phyloP scores from a whole-genome alignment of 2,113 vertebrate species.

The Martes martes region DNA sequence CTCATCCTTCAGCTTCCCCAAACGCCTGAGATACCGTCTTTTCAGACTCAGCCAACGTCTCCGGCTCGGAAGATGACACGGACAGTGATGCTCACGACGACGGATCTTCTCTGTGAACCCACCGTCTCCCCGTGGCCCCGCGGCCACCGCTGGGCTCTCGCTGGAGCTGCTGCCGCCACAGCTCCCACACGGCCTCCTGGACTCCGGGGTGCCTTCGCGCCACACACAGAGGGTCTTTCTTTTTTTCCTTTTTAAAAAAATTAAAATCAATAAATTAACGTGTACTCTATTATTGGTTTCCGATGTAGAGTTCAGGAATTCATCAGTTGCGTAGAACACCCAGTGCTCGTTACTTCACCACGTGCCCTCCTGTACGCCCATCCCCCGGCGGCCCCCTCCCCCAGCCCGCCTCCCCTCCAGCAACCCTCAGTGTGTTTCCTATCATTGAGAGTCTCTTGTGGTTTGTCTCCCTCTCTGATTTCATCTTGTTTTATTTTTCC shows the following conservation, averaged over 20 bases:
- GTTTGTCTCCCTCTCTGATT: background rate
- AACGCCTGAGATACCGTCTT: accelerated
- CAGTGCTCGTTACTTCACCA: background rate
- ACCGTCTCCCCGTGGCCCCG: accelerated
- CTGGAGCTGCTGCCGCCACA: accelerated
- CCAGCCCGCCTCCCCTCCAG: background rate
- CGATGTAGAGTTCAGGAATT: background rate
- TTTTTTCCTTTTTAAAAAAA: background rate
- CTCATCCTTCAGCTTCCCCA: accelerated
- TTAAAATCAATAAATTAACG: background rate
- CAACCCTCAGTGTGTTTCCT: background rate
- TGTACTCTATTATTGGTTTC: background rate
- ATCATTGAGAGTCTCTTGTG: background rate
- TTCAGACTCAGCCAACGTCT: background rate
- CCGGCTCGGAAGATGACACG: background rate
- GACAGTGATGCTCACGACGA: background rate
- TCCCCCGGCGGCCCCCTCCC: background rate
- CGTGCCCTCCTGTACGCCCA: background rate
- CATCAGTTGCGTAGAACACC: background rate
- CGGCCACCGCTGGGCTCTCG: accelerated
- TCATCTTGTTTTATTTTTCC: background rate
- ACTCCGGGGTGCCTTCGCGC: accelerated
- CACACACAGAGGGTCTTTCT: accelerated
- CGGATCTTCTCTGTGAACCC: background rate
- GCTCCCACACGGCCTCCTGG: accelerated